Percentiles rank a stretch among this genome's conserved stretches.
Conservation (phyloP, 2,113 vertebrate genomes). For the Bucco capensis region DNA sequence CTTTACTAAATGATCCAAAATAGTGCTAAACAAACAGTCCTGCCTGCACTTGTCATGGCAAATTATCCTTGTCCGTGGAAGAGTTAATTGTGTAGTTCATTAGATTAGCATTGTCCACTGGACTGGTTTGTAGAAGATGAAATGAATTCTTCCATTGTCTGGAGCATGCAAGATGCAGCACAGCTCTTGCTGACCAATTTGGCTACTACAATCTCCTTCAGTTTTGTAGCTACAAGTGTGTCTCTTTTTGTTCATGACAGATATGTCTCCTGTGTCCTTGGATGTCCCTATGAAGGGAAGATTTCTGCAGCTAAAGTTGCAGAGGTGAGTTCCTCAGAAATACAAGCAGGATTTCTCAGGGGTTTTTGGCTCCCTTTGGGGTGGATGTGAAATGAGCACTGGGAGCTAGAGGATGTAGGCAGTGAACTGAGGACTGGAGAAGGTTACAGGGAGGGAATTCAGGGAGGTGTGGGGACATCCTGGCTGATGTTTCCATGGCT, state of each 20-base stretch:
- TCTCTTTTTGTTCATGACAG: conserved; percentile 59
- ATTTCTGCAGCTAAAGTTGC: conserved; percentile 90
- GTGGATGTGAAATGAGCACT: neutral
- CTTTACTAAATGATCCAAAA: neutral
- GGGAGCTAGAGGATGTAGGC: neutral
- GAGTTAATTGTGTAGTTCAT: neutral
- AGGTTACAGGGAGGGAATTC: neutral
- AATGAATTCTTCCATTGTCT: neutral
- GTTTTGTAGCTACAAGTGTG: neutral
- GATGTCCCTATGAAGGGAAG: conserved; percentile 96
- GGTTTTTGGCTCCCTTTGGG: neutral
- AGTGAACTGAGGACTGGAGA: neutral
- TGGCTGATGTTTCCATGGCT: neutral
- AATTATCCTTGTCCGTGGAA: neutral
- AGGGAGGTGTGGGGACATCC: neutral
- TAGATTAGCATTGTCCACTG: neutral
- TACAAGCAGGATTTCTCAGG: neutral
- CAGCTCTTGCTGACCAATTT: neutral
- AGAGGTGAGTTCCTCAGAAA: conserved; percentile 74
- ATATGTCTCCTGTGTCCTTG: conserved; percentile 93
- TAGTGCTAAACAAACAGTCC: too few species aligned
- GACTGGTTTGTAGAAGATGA: neutral
- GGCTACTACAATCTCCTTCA: neutral
- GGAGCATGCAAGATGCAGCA: neutral
- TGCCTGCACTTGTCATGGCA: neutral